Base-by-base conservation (phyloP, 2,797 vertebrate species). In the Oophaga sylvatica region DNA sequence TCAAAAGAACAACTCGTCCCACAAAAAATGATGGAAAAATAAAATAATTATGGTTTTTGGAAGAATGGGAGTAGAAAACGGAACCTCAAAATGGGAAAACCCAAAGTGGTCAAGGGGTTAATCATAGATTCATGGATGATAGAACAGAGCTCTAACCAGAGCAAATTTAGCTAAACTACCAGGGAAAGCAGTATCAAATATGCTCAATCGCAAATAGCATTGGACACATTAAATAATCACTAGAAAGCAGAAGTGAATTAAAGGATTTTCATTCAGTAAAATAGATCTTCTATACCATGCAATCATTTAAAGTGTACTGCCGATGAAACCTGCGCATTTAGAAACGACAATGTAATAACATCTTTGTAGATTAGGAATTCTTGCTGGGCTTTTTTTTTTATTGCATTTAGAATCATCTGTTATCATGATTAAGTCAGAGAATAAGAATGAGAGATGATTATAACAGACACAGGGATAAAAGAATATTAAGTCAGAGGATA, bases 301-400 rank as follows among this genome's bases (percentile, higher is more conserved):
- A 84, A 84, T 75, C 83, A 84, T 84, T 76, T 76, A 65, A 84
- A 84, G 82, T 84, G 31, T 59, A 29, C 68, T 73, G 68, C 48
- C 60, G 67, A 73, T 84, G 56, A 84, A 84, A 63, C 71, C 71
- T 77, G 71, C 71, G 53, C 71, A 84, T 84, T 76, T 53, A 84
- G 35, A 31, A 48, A 75, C 59, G 83, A 76, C 71, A 77, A 77
- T 76, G 59, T 84, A 84, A 84, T 76, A 31, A 41, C 5, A 59
- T 76, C 70, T 76, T 29, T 77, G 75, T 84, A 76, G 82, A 84
- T 84, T 84, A 84, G 71, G 63, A 84, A 60, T 35, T 65, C 71
- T 76, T 73, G 57, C 45, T 84, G 76, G 77, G 83, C 71, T 41
- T 62, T 84, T 76, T 76, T 62, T 84, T 57, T 60, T 29, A 71